A percentile compares a stretch with the other conserved stretches of the same genome.
phyloP scores from a whole-genome alignment of 2,888 invertebrate genomes.

The Drosophila pegasa region DNA sequence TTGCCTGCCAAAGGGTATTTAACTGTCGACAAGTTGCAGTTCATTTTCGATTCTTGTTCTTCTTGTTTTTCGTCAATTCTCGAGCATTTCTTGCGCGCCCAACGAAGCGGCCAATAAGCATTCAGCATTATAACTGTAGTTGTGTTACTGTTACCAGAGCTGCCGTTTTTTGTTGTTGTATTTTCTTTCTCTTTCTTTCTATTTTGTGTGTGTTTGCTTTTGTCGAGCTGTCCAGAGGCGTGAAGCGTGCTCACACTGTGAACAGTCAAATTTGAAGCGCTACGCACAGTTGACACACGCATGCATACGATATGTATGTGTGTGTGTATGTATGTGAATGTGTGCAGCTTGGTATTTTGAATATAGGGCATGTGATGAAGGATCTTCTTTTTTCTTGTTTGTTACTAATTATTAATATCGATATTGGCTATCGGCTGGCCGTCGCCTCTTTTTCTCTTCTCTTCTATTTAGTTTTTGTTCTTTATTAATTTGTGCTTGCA shows the following conservation, averaged over 20 bases:
- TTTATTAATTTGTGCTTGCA: conserved; percentile 68
- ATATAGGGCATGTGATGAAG: background rate
- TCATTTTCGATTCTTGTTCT: background rate
- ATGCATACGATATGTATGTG: too few relatives aligned
- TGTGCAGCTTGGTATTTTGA: background rate
- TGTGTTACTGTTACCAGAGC: conserved; percentile 28
- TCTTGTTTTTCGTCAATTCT: conserved; percentile 13
- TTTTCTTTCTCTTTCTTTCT: background rate
- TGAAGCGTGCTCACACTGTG: conserved; percentile 38
- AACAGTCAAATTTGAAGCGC: conserved; percentile 1
- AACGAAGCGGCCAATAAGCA: conserved; percentile 46
- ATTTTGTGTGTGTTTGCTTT: conserved; percentile 5
- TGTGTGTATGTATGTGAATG: background rate
- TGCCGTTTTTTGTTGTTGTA: conserved; percentile 4
- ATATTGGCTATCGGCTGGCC: conserved; percentile 48
- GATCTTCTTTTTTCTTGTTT: background rate
- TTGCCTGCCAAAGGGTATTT: conserved; percentile 1
- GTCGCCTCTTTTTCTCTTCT: conserved; percentile 4
- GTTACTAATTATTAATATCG: conserved; percentile 3
- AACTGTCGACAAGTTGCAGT: background rate
- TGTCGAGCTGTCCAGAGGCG: conserved; percentile 29
- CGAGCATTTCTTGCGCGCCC: conserved; percentile 13
- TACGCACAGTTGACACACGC: background rate
- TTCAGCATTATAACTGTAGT: conserved; percentile 55
- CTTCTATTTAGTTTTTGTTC: background rate